These are phyloP conservation scores for Lasioglossum albipes DNA, from an alignment of 1,140 invertebrate species.

Conservation along the genomic window DNA sequence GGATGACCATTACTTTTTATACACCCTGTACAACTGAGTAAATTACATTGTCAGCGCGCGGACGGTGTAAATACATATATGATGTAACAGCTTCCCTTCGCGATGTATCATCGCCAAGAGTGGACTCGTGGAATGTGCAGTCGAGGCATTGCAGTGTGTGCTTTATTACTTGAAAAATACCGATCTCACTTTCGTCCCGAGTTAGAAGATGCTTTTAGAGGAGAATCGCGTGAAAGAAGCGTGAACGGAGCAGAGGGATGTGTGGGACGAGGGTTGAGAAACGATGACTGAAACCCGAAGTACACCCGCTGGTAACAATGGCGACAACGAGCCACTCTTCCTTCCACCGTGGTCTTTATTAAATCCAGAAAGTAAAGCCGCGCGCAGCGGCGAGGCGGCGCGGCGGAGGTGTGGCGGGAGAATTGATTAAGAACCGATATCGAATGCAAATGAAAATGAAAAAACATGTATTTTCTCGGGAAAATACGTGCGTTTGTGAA, in stretches of 20 bases:
- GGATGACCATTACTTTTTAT: too few relatives aligned
- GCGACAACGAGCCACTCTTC: constrained; percentile 19
- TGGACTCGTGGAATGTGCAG: background rate
- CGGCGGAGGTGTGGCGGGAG: background rate
- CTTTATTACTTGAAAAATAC: constrained; percentile 33
- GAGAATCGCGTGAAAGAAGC: constrained; percentile 17
- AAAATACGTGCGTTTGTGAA: too few relatives aligned
- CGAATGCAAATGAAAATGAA: background rate
- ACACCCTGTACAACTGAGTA: background rate
- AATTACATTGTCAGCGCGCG: background rate
- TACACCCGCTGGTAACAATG: constrained; percentile 21
- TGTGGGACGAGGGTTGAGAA: background rate
- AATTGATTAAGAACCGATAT: background rate
- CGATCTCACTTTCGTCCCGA: constrained; percentile 10
- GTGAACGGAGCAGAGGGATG: constrained; percentile 13
- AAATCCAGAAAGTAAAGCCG: background rate
- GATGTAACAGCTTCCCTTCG: background rate
- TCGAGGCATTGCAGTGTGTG: background rate
- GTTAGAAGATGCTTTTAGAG: constrained; percentile 30
- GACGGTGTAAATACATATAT: background rate
- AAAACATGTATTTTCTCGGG: too few relatives aligned
- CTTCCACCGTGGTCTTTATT: constrained; percentile 9
- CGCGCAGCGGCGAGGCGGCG: background rate
- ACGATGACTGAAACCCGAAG: constrained; percentile 18
- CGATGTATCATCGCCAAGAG: background rate